phyloP scores from a whole-genome alignment of 2,888 invertebrate genomes.

The Morinoia aosen region DNA sequence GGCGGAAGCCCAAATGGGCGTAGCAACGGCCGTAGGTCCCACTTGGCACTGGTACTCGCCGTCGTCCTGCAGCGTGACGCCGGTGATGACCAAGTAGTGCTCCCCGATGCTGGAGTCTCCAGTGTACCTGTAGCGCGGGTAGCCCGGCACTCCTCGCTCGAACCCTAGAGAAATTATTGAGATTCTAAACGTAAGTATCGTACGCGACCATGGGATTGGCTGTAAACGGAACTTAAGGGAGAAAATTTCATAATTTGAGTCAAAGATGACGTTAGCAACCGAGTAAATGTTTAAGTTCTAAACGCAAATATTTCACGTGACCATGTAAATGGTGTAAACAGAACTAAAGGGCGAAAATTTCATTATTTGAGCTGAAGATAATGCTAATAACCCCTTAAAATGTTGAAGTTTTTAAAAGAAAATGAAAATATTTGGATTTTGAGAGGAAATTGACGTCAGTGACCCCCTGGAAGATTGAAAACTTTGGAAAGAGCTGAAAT shows the following conservation, averaged over 20 bases:
- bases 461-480: no score
- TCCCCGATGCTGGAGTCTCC: conserved; percentile 51
- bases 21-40: conserved; percentile 23
- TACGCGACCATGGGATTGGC: neutral
- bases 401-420: no score
- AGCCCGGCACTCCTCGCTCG: conserved; percentile 50
- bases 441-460: no score
- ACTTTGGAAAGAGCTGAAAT: no score
- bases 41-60: conserved; percentile 56
- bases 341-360: no score
- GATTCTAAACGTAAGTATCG: neutral
- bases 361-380: no score
- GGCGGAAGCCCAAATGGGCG: conserved; percentile 52
- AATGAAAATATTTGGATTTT: no score
- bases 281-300: no score
- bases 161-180: neutral
- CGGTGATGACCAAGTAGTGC: conserved; percentile 51
- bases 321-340: neutral
- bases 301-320: neutral
- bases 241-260: no score
- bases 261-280: no score
- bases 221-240: no score
- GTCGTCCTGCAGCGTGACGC: conserved; percentile 50
- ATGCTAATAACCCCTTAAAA: no score
- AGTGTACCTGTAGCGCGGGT: conserved; percentile 46